Evolutionary conservation across 2,797 vertebrate genomes (phyloP), one percentile per base, ranked within the genome.

Genomic region (Arremon brunneinucha): DNA sequence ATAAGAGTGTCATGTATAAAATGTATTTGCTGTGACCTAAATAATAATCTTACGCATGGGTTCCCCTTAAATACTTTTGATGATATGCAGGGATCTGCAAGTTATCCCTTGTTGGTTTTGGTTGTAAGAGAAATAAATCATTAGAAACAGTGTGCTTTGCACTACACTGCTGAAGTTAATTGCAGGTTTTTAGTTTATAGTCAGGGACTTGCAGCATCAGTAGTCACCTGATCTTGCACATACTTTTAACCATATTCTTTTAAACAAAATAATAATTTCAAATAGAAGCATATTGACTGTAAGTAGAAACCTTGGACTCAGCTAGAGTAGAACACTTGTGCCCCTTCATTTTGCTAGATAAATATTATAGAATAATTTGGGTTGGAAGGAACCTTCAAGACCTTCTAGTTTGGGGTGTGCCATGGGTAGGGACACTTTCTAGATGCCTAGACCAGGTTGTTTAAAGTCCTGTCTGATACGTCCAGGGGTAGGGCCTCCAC

Each of bases 201-300:
- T 37, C 57, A 22, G 76, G 30, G 43, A 46, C 52, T 91, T 93
- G 32, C 27, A 35, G 67, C 21, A 83, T 69, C 50, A 65, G 55
- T 52, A 60, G 39, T 87, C 23, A 60, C 28, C 12, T 49, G 57
- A n/a, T 50, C 20, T 28, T 57, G 37, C 19, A 17, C 19, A 12
- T 52, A 15, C 11, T 57, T 64, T 57, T 44, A 57, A 19, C 28
- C 28, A 72, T 82, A 46, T 46, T 47, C 34, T 94, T 89, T 81
- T 49, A 87, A 93, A 72, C 50, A 90, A 85, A 70, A 24, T 21
- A 17, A 18, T 80, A 62, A 79, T 91, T 94, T 91, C 37, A 83
- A 82, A 71, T 46, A 79, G 65, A 79, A 76, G n/a, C 11, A n/a
- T 55, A 20, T 13, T 79, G 70, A 56, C 30, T 77, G 1, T 15